These are phyloP conservation scores for Tribolium castaneum DNA, from an alignment of 1,140 invertebrate genomes.

Conservation along the genomic window DNA sequence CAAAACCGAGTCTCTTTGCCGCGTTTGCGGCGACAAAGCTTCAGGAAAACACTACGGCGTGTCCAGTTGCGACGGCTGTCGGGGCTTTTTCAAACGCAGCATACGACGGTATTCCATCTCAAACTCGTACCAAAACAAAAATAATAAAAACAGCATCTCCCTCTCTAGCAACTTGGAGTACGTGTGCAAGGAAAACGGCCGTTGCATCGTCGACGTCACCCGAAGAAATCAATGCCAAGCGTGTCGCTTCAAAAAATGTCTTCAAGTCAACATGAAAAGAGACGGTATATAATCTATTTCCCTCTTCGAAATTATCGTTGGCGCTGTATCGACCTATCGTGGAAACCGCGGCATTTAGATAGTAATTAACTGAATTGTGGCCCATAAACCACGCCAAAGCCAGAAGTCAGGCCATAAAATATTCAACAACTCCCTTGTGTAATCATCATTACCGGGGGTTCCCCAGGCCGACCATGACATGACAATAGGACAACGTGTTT, in stretches of 20 bases:
- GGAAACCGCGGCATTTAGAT: slow-evolving; percentile 45
- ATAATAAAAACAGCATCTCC: slow-evolving; percentile 28
- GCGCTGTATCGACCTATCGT: slow-evolving; percentile 33
- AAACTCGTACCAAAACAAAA: slow-evolving; percentile 2
- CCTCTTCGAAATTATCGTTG: slow-evolving; percentile 6
- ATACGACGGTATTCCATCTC: slow-evolving; percentile 76
- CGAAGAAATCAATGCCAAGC: slow-evolving; percentile 95
- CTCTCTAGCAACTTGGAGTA: slow-evolving; percentile 85
- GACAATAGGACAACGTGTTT: slow-evolving; percentile 37
- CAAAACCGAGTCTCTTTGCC: slow-evolving; percentile 58
- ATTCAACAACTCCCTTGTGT: slow-evolving; percentile 54
- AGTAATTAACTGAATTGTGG: slow-evolving; percentile 44
- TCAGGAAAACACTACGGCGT: slow-evolving; percentile 95
- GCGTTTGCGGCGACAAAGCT: slow-evolving; percentile 89
- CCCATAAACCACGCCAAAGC: slow-evolving; percentile 30
- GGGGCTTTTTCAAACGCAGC: slow-evolving; percentile 93
- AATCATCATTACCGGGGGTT: slow-evolving; percentile 56
- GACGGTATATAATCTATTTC: slow-evolving; percentile 77
- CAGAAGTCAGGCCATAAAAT: slow-evolving; percentile 55
- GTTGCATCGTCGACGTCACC: slow-evolving; percentile 91
- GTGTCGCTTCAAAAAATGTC: slow-evolving; percentile 92
- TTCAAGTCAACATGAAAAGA: slow-evolving; percentile 94
- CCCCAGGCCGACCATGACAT: slow-evolving; percentile 32
- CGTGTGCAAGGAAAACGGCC: slow-evolving; percentile 91
- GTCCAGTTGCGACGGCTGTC: slow-evolving; percentile 89